Percentiles rank a stretch among this genome's conserved stretches.
These are phyloP conservation scores for Tethea ocularis DNA, from an alignment of 2,888 invertebrate species.

Conservation along the genomic window DNA sequence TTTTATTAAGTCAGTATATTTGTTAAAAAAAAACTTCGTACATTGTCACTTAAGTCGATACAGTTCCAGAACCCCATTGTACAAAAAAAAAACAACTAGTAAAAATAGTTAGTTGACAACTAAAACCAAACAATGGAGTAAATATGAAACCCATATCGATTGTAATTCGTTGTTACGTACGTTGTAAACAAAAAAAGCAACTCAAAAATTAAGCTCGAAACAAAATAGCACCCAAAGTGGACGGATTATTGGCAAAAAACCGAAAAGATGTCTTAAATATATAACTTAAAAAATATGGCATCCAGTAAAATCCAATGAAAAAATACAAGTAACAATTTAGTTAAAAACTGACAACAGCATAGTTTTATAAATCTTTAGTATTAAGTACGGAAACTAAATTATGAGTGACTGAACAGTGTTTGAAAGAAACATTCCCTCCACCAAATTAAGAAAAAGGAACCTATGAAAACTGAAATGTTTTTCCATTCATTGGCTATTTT, in stretches of 20 bases:
- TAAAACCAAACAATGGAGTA: conserved; percentile 71
- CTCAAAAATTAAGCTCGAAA: conserved; percentile 39
- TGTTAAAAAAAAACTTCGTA: conserved; percentile 76
- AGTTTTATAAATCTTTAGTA: conserved; percentile 4
- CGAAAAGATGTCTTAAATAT: conserved; percentile 38
- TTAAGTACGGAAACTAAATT: conserved; percentile 19
- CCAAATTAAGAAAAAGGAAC: conserved; percentile 45
- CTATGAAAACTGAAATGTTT: conserved; percentile 31
- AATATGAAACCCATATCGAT: conserved; percentile 77
- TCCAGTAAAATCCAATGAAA: conserved; percentile 44
- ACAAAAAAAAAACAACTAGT: conserved; percentile 54
- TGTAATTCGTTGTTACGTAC: conserved; percentile 68
- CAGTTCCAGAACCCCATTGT: conserved; percentile 83
- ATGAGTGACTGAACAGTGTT: conserved; percentile 12
- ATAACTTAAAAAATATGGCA: conserved; percentile 76
- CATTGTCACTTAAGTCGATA: conserved; percentile 64
- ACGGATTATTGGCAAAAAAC: conserved; percentile 60
- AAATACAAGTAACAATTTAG: conserved; percentile 17
- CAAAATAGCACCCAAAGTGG: conserved; percentile 72
- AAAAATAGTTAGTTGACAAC: conserved; percentile 48
- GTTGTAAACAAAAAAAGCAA: conserved; percentile 40
- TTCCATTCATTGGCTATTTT: not conserved
- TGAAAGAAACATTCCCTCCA: conserved; percentile 53
- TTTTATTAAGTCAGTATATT: conserved; percentile 76
- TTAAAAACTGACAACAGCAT: conserved; percentile 19